Evolutionary conservation across 2,888 invertebrate species (phyloP).

Genomic region (Lithosia quadra): DNA sequence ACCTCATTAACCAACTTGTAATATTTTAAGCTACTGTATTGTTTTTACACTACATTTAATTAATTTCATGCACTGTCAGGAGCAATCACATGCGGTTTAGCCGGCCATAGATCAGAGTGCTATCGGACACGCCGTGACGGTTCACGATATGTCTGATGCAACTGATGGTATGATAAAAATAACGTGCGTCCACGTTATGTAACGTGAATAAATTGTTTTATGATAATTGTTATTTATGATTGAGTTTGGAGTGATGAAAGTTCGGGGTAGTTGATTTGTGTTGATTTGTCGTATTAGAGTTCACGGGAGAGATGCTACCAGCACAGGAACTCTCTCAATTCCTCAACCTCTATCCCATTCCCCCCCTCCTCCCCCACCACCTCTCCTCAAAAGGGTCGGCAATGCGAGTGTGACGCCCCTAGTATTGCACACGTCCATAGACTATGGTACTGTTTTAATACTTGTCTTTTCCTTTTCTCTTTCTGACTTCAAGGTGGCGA

Average conservation of each 20-base stretch:
- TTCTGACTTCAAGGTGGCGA: no score
- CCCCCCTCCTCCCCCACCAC: no score
- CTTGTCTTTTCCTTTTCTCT: no score
- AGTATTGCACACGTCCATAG: no score
- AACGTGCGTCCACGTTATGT: constrained; percentile 34
- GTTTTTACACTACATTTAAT: constrained; percentile 45
- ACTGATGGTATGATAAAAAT: constrained; percentile 54
- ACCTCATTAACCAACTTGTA: background rate
- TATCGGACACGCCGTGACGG: constrained; percentile 72
- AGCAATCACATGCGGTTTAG: constrained; percentile 75
- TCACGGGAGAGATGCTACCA: no score
- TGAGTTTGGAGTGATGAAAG: constrained; percentile 7
- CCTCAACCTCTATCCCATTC: no score
- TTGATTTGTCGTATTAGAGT: no score
- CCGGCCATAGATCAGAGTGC: constrained; percentile 66
- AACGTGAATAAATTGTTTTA: constrained; percentile 35
- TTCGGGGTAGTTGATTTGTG: background rate
- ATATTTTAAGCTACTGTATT: constrained; percentile 10
- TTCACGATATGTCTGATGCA: constrained; percentile 56
- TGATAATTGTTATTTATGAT: constrained; percentile 14
- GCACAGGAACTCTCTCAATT: no score
- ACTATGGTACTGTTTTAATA: no score
- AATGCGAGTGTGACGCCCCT: no score
- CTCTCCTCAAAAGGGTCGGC: no score
- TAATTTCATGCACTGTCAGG: constrained; percentile 76